Base-by-base conservation (phyloP, 2,797 vertebrate species). In the Mionectes olivaceus region DNA sequence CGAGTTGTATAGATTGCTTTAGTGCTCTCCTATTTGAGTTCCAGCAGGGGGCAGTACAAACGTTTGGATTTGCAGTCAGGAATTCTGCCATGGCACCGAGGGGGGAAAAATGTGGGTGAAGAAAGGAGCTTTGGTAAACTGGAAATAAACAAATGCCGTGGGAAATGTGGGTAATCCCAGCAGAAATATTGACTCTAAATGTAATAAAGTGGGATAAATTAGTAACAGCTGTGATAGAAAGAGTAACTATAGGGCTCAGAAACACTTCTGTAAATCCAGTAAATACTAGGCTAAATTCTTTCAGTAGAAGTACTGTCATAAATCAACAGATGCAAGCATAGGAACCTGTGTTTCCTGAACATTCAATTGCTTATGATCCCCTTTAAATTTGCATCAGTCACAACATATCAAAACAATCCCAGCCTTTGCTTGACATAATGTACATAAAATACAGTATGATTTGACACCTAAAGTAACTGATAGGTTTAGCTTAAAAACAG, bases 41-140 rank as follows among this genome's bases (percentile, higher is more conserved):
- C 95, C 95, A 19, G 77, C 10, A 63, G 95, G 80, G 95, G 96
- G 96, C 95, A 94, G 77, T 92, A 65, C 64, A 49, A 53, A 50
- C 24, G 52, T 19, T 67, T 28, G 73, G 49, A 63, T 93, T 50
- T 83, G 60, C 24, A 5, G 21, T 56, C 60, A 55, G 76, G 61
- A 65, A n/a, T 70, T n/a, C 41, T 35, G n/a, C 13, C n/a, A 0
- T 41, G 28, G 33, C 35, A 30, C 43, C 3, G 15, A 63, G 37
- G 46, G 35, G 80, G 76, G 60, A 55, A 71, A 39, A 33, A 21
- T 33, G 24, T 68, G 27, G 25, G 19, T 33, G 43, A 43, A 49
- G 44, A 86, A 63, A 21, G 28, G 24, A 35, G 25, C 8, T 30
- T 87, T 44, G 12, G 12, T 71, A 39, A 57, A 52, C 14, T 47